phyloP scores from a whole-genome alignment of 2,888 invertebrate species.

The Chymomyza amoena region DNA sequence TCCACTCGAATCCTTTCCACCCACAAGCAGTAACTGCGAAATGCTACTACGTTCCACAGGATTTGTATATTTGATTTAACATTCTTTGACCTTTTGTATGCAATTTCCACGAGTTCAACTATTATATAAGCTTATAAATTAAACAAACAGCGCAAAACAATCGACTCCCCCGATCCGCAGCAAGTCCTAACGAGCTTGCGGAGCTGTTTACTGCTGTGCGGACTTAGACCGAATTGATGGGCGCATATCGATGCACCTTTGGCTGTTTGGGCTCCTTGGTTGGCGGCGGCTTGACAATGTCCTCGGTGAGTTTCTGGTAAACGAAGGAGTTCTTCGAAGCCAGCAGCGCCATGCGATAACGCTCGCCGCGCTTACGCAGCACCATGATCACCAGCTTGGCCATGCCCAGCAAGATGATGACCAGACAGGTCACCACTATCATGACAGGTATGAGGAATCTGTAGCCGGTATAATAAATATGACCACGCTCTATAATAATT shows the following conservation, averaged over 20 bases:
- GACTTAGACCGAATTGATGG: slow-evolving; percentile 80
- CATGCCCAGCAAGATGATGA: slow-evolving; percentile 80
- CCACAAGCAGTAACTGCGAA: slow-evolving; percentile 7
- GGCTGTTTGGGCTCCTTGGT: slow-evolving; percentile 81
- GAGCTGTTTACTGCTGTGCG: slow-evolving; percentile 31
- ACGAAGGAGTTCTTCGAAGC: slow-evolving; percentile 81
- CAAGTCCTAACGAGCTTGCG: background rate
- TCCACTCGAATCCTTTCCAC: slow-evolving; percentile 27
- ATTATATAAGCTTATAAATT: slow-evolving; percentile 68
- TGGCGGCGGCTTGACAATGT: slow-evolving; percentile 82
- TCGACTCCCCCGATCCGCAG: slow-evolving; percentile 30
- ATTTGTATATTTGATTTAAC: slow-evolving; percentile 25
- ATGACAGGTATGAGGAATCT: slow-evolving; percentile 82
- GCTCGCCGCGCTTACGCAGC: slow-evolving; percentile 80
- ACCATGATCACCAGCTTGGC: slow-evolving; percentile 80
- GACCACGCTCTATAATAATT: slow-evolving; percentile 78
- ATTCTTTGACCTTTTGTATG: slow-evolving; percentile 25
- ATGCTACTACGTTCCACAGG: slow-evolving; percentile 8
- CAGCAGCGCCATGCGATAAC: slow-evolving; percentile 79
- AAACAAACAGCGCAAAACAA: slow-evolving; percentile 68
- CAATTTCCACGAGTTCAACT: slow-evolving; percentile 50
- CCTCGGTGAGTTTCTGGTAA: slow-evolving; percentile 89
- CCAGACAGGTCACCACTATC: slow-evolving; percentile 82
- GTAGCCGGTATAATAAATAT: slow-evolving; percentile 79
- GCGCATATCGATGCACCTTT: slow-evolving; percentile 83